phyloP scores from a whole-genome alignment of 2,797 vertebrate species.

The Heterohyrax brucei region DNA sequence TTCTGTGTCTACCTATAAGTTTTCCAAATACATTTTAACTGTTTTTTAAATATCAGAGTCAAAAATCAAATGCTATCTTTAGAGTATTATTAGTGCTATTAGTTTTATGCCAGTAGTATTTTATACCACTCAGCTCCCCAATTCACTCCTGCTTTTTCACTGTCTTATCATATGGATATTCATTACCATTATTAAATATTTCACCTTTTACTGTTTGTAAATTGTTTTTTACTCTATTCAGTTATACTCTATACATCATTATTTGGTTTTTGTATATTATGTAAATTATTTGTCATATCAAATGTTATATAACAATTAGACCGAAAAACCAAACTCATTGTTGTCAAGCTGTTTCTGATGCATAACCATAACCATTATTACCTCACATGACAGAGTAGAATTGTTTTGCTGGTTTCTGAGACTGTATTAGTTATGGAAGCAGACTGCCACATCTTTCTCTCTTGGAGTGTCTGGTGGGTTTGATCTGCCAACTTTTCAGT shows the following conservation, averaged over 20 bases:
- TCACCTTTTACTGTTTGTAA: background rate
- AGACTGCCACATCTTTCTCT: no score
- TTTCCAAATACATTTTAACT: slow-evolving; percentile 22
- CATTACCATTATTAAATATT: background rate
- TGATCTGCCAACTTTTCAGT: no score
- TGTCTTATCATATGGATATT: background rate
- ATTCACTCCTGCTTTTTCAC: background rate
- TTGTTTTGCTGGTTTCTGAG: no score
- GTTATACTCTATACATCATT: background rate
- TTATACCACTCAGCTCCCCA: background rate
- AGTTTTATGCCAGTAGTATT: background rate
- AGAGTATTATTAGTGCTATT: background rate
- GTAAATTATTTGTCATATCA: background rate
- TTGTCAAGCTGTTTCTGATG: no score
- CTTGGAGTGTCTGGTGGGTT: no score
- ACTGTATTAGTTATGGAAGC: no score
- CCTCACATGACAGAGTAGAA: no score
- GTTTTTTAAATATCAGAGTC: slow-evolving; percentile 36
- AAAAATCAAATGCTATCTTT: slow-evolving; percentile 37
- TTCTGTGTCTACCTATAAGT: background rate
- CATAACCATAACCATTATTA: no score
- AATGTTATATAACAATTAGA: background rate
- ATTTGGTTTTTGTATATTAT: background rate
- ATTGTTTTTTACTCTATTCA: slow-evolving; percentile 20
- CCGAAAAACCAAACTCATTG: no score